phyloP scores from a whole-genome alignment of 1,140 invertebrate species.

The Listronotus oregonensis region DNA sequence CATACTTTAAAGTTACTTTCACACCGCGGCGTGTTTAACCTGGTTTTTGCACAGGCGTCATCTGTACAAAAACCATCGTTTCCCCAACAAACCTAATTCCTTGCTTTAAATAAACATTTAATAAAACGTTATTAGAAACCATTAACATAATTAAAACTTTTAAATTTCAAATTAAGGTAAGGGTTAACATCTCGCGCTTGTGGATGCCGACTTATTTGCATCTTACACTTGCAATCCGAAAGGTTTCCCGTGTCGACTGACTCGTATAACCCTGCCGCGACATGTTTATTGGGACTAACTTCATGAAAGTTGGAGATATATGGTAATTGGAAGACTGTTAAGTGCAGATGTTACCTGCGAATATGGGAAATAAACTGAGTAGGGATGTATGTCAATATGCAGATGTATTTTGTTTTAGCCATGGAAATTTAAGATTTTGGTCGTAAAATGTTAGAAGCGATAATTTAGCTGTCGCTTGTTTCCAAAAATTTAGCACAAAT shows the following conservation, averaged over 20 bases:
- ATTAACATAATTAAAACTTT: slow-evolving; percentile 35
- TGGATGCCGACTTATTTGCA: slow-evolving; percentile 32
- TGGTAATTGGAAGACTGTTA: slow-evolving; percentile 33
- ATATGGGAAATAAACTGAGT: too few species aligned
- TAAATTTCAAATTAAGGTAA: slow-evolving; percentile 31
- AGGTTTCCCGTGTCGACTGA: background rate
- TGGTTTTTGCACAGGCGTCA: too few species aligned
- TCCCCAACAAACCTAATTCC: background rate
- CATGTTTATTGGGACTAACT: slow-evolving; percentile 35
- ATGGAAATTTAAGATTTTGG: too few species aligned
- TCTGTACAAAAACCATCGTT: background rate
- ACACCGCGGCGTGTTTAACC: too few species aligned
- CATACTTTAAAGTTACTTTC: too few species aligned
- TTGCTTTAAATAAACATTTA: slow-evolving; percentile 32
- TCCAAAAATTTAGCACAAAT: too few species aligned
- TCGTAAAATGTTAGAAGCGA: too few species aligned
- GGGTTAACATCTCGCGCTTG: slow-evolving; percentile 27
- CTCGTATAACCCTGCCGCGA: slow-evolving; percentile 9
- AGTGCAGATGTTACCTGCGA: slow-evolving; percentile 9
- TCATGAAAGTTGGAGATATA: slow-evolving; percentile 36
- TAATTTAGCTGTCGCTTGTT: too few species aligned
- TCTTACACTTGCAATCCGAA: slow-evolving; percentile 26
- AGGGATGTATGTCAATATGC: too few species aligned
- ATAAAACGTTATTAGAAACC: slow-evolving; percentile 31
- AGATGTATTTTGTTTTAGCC: too few species aligned